These are phyloP conservation scores for Anticlea derivata DNA, from an alignment of 2,888 invertebrate genomes.

Conservation along the genomic window DNA sequence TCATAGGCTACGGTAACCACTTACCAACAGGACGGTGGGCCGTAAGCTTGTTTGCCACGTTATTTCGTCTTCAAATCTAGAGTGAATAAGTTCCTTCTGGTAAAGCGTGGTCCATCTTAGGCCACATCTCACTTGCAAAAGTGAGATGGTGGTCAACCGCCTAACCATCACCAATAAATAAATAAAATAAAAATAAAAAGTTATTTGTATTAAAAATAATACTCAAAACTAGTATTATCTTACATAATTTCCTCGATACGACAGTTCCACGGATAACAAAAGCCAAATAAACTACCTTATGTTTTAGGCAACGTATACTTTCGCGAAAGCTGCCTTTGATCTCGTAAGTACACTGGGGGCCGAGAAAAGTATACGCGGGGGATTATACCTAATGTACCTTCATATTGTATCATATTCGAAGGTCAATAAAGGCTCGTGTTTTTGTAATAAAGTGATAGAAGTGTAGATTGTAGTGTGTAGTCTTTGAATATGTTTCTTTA, in stretches of 20 bases:
- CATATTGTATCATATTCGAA: constrained; percentile 14
- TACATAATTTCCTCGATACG: not conserved
- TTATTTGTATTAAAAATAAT: no score
- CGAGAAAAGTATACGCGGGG: constrained; percentile 32
- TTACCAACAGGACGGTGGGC: no score
- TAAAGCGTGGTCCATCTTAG: no score
- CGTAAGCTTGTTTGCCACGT: no score
- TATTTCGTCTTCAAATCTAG: no score
- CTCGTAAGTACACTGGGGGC: constrained; percentile 44
- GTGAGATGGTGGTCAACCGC: no score
- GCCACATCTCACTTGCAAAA: no score
- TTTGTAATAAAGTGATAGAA: not conserved
- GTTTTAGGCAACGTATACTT: constrained; percentile 10
- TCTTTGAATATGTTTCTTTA: not conserved
- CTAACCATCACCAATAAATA: no score
- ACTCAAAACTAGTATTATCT: no score
- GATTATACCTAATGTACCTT: constrained; percentile 24
- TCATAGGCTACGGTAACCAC: no score
- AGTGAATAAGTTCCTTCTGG: no score
- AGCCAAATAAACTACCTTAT: constrained; percentile 2
- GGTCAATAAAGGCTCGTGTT: not conserved
- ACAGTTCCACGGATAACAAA: constrained; percentile 2
- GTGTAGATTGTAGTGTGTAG: not conserved
- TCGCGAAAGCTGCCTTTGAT: constrained; percentile 38
- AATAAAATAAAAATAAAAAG: no score